These are phyloP conservation scores for Grammomys surdaster DNA, from an alignment of 2,113 vertebrate genomes.

Conservation along the genomic window DNA sequence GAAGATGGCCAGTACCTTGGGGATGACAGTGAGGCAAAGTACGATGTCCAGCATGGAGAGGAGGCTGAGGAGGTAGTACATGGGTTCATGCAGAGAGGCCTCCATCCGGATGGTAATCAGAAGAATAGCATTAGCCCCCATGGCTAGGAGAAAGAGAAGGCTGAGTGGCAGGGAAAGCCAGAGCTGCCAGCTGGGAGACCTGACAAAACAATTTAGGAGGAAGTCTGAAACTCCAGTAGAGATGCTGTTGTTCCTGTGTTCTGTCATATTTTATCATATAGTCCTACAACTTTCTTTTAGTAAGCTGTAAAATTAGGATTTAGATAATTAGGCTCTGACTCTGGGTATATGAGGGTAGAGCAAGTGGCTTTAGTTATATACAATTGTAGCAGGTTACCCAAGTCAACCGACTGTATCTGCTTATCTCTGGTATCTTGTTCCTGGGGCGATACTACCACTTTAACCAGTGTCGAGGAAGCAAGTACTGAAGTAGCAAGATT, in stretches of 20 bases:
- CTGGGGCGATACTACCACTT: background rate
- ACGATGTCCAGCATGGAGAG: constrained; percentile 70
- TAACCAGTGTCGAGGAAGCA: background rate
- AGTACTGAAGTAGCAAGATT: background rate
- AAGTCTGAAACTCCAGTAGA: constrained; percentile 45
- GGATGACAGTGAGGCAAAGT: constrained; percentile 72
- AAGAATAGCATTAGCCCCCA: constrained; percentile 46
- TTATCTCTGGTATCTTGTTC: background rate
- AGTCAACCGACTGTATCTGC: background rate
- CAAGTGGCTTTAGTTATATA: background rate
- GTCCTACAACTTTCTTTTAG: background rate
- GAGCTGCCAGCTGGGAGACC: background rate
- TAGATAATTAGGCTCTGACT: background rate
- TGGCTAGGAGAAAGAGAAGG: constrained; percentile 66
- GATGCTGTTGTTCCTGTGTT: background rate
- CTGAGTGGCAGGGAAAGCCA: constrained; percentile 53
- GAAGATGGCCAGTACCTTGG: constrained; percentile 75
- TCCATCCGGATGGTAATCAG: constrained; percentile 58
- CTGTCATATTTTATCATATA: constrained; percentile 21
- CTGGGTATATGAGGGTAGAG: background rate
- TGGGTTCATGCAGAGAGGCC: constrained; percentile 54
- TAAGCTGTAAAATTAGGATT: constrained; percentile 55
- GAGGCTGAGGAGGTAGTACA: constrained; percentile 74
- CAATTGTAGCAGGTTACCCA: fast-evolving
- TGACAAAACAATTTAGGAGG: constrained; percentile 73